Conservation (phyloP, 1,140 invertebrate genomes). For the Drosophila subobscura region DNA sequence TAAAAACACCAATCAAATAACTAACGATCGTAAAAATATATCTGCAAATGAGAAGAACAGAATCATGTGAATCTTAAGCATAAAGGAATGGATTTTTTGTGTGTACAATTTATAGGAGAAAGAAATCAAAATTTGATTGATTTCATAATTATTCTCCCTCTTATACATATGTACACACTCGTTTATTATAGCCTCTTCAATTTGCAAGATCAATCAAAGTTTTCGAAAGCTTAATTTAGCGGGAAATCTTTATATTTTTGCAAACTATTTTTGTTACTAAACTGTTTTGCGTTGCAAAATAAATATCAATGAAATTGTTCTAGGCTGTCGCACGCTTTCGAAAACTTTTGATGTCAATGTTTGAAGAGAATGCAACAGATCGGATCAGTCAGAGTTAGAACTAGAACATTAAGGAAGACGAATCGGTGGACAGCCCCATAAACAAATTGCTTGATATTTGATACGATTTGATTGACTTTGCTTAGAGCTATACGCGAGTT, state of each 20-base stretch:
- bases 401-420: conserved; percentile 34
- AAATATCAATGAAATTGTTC: conserved; percentile 76
- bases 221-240: conserved; percentile 85
- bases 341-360: conserved; percentile 86
- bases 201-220: conserved; percentile 84
- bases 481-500: conserved; percentile 16
- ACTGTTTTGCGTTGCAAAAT: conserved; percentile 17
- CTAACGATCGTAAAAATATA: conserved; percentile 98
- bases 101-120: not conserved
- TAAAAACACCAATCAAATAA: conserved; percentile 98
- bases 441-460: conserved; percentile 83
- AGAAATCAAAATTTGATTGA: not conserved
- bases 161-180: not conserved
- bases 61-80: conserved; percentile 26
- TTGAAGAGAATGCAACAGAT: conserved; percentile 35
- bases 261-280: conserved; percentile 8
- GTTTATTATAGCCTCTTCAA: not conserved
- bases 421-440: conserved; percentile 86
- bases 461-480: conserved; percentile 35
- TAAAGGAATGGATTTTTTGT: not conserved
- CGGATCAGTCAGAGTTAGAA: conserved; percentile 7
- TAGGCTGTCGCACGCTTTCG: conserved; percentile 88
- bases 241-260: not conserved
- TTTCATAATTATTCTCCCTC: not conserved
- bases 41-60: conserved; percentile 85